Conservation (phyloP, 2,797 vertebrate species). For the Cyprinella venusta region DNA sequence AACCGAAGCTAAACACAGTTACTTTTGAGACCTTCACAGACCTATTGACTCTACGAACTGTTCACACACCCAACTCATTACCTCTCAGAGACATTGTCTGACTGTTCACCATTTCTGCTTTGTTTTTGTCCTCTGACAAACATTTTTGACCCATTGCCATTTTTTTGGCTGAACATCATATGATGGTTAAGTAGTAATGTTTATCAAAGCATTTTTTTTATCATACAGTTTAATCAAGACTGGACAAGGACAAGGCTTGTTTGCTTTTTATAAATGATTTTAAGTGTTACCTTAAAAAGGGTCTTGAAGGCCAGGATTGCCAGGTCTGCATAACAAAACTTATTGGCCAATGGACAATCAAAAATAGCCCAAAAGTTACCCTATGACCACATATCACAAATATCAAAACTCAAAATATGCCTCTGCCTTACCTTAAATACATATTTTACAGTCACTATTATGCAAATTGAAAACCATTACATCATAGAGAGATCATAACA, state of each 20-base stretch:
- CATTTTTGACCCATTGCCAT: background rate
- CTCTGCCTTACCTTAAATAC: background rate
- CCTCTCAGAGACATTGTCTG: conserved; percentile 18
- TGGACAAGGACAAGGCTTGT: background rate
- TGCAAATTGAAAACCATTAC: background rate
- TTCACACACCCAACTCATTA: conserved; percentile 24
- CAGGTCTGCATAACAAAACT: background rate
- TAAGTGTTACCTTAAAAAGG: background rate
- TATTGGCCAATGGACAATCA: background rate
- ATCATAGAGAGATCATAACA: background rate
- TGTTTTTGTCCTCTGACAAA: no score
- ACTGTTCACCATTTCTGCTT: background rate
- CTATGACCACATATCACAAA: background rate
- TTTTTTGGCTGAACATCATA: background rate
- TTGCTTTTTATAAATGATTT: background rate
- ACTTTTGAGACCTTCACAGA: conserved; percentile 76
- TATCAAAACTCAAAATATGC: background rate
- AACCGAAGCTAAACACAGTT: conserved; percentile 52
- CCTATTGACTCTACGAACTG: conserved; percentile 67
- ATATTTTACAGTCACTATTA: background rate
- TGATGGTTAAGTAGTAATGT: conserved; percentile 18
- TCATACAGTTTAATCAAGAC: background rate
- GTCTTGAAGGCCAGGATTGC: background rate
- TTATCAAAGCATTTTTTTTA: background rate
- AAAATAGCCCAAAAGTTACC: background rate